Base-by-base conservation (phyloP, 1,140 invertebrate genomes). In the Bombus pascuorum region DNA sequence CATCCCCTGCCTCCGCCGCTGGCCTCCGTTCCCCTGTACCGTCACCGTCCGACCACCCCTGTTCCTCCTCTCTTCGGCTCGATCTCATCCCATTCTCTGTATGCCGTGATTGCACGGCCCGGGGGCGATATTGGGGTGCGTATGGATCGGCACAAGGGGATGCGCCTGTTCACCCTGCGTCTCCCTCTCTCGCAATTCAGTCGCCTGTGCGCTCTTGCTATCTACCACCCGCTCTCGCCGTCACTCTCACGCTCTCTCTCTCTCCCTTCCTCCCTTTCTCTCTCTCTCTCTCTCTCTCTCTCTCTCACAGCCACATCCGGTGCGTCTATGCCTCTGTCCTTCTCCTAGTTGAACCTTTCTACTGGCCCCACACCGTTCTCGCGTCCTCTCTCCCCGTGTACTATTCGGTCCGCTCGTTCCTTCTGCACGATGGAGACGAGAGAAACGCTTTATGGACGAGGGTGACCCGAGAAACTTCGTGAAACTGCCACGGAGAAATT, bases 61-160 rank as follows among this genome's bases (percentile, higher is more conserved):
- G 93, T 95, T 95, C 95, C 68, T 79, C 91, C 68, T 79, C 91
- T 81, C 88, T 81, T 75, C 81, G 80, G 73, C 85, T 87, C 78
- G 89, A 91, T 91, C 93, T 94, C 93, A 93, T 94, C 94, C 93
- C 93, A 93, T 93, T 93, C 94, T 91, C 87, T 92, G 92, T 93
- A 92, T 85, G 93, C 92, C 92, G 94, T 95, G 94, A 95, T 95
- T 95, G 94, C 94, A 91, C 90, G 91, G 93, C 94, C 93, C 91
- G 86, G 90, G 92, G 94, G 94, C 92, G 90, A 93, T 94, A 92
- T 94, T 93, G 92, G 93, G 93, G 91, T 92, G 91, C 90, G 91
- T 91, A 92, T 91, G 80, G 89, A 92, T 93, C 87, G 84, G 84
- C 77, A 88, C 78, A 75, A 90, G 78, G 86, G 89, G 88, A 84